Evolutionary conservation across 35 echinoderm and acorn worm species (phyloP).

Genomic region (Nesometra sesokonis): DNA sequence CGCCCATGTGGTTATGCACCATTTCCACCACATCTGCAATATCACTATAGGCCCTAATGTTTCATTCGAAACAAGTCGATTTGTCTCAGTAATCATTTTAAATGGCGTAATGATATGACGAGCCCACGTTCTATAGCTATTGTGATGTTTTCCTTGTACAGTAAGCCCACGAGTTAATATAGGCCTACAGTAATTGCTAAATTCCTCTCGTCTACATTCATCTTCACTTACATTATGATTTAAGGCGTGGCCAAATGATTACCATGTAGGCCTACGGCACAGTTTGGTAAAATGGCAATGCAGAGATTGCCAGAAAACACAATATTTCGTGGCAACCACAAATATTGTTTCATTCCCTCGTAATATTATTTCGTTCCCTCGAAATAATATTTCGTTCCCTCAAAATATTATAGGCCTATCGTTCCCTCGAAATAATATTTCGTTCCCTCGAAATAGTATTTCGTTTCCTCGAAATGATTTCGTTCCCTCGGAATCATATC

Average conservation of each 20-base stretch:
- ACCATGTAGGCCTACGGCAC: neutral
- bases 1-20: too few relatives aligned
- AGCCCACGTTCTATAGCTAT: neutral
- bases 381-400: too few relatives aligned
- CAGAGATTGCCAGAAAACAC: neutral
- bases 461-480: too few relatives aligned
- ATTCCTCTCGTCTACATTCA: neutral
- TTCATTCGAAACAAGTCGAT: neutral
- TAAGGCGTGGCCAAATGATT: neutral
- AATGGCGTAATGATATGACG: conserved; percentile 9
- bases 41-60: conserved; percentile 24
- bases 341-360: neutral
- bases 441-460: too few relatives aligned
- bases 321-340: neutral
- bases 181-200: neutral
- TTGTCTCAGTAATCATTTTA: conserved; percentile 8
- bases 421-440: too few relatives aligned
- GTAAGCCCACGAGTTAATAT: neutral
- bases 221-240: neutral
- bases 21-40: conserved; percentile 17
- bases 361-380: too few relatives aligned
- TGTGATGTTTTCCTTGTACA: neutral
- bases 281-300: neutral
- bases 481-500: too few relatives aligned
- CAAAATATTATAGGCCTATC: too few relatives aligned